Base-by-base conservation (phyloP, 2,888 invertebrate species). In the Trilocha varians region DNA sequence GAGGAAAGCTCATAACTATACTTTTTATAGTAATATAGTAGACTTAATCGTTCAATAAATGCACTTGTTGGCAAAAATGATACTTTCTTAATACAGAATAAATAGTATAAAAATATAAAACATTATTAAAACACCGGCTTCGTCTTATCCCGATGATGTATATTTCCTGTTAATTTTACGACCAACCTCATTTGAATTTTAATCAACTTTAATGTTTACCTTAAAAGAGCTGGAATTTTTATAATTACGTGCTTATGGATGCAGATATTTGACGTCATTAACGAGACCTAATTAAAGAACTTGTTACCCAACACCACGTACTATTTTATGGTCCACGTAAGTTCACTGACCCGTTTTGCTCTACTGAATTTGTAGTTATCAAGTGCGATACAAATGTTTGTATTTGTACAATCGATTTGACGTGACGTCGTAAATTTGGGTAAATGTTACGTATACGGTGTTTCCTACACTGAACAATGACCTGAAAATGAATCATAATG, bases 401-500 rank as follows among this genome's bases (percentile, higher is more conserved):
- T 70, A 47, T 69, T 75, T 78, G 76, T 67, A 65, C 60, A 66
- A 71, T 48, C 65, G 70, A 76, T 78, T 76, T 68, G 68, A 64
- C 53, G 65, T 75, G 71, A 78, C 70, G 75, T 75, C 65, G 25
- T 76, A 65, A 67, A 80, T 79, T 78, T 75, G 60, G 77, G 71
- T 76, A 75, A 78, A 73, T 78, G 80, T 79, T 78, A 78, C 76
- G 62, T 55, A 56, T 52, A 55, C 56, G 61, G 58, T 54, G 59
- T 60, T n/a, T 62, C 57, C 57, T 63, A 50, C 49, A 45, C 62
- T 72, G 70, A 75, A 79, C 74, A 68, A 64, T 74, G 79, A 72
- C 73, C 78, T 78, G 70, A 75, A 76, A 74, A 63, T 82, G 78
- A 82, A 61, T 83, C 82, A 79, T 54, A 76, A 52, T 64, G 70